Base-by-base conservation (phyloP, 2,888 invertebrate species). In the Ephialtes manifestator region DNA sequence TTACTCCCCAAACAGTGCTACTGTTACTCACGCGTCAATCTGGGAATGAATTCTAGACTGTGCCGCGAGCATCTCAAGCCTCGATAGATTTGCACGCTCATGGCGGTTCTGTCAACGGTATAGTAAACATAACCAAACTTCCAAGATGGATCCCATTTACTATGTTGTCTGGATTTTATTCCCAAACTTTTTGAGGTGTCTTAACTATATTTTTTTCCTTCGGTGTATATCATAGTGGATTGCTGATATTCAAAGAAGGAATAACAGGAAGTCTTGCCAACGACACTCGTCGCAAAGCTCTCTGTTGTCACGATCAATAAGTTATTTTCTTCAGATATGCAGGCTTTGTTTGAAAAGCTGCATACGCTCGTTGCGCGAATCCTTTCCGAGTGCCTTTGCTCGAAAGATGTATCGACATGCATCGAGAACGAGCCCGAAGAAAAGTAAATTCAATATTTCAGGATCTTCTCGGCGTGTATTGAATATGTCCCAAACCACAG, bases 361-460 rank as follows among this genome's bases (percentile, higher is more conserved):
- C 63, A 24, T n/a, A 35, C 11, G 31, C 67, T 35, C 63, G 48
- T 63, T 46, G 28, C 28, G 18, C 58, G 63, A 60, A 24, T 71
- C 35, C 43, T 15, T 11, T 28, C 28, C 20, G 35, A 70, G 43
- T 31, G 24, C 51, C 51, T 70, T 70, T 46, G 58, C 53, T 46
- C 60, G 31, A 48, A 72, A 67, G 46, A 80, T 72, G 76, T 76
- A 76, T 65, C 39, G 82, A 67, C 48, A 39, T 60, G 55, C 67
- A 48, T 53, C 24, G 67, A 65, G 18, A 4, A 39, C 28, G 43
- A 18, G 18, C 20, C n/a, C 60, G 75, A 65, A 48, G 75, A 77
- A 72, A 81, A 76, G 80, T 80, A 81, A 81, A 81, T 60, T 39
- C 53, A n/a, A 72, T 58, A 60, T 84, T 65, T 81, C 65, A 71